A percentile compares a stretch with the other conserved stretches of the same genome.
phyloP scores from a whole-genome alignment of 2,797 vertebrate genomes.

The Typhlichthys subterraneus region DNA sequence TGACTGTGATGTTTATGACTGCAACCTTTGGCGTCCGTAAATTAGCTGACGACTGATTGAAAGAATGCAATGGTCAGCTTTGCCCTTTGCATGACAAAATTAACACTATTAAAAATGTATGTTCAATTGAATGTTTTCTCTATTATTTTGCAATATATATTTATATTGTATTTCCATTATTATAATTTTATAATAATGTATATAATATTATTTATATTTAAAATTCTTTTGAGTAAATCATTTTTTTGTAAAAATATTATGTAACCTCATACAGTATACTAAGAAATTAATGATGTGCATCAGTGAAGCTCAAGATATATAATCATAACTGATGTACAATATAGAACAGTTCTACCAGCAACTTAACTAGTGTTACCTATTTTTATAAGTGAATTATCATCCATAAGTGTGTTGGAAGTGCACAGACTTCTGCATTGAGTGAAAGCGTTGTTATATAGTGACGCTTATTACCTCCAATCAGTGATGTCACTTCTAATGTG shows the following conservation, averaged over 20 bases:
- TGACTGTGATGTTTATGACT: conserved; percentile 16
- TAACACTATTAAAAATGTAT: too few relatives aligned
- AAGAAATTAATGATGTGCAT: too few relatives aligned
- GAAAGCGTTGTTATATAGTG: conserved; percentile 58
- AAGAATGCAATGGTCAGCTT: too few relatives aligned
- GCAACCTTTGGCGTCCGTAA: background rate
- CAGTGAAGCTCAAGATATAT: background rate
- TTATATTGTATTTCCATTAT: too few relatives aligned
- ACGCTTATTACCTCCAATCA: conserved; percentile 69
- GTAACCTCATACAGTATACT: too few relatives aligned
- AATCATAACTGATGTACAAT: background rate
- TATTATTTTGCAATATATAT: too few relatives aligned
- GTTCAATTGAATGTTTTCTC: too few relatives aligned
- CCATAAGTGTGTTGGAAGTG: conserved; percentile 38
- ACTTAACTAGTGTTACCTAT: conserved; percentile 28
- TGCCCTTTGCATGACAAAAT: too few relatives aligned
- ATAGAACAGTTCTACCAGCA: background rate
- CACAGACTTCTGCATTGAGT: conserved; percentile 33
- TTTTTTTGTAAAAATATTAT: background rate
- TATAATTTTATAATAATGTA: too few relatives aligned
- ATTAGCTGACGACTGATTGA: background rate
- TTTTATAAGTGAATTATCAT: conserved; percentile 33
- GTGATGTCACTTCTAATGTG: conserved; percentile 64
- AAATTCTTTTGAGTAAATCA: too few relatives aligned
- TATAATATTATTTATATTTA: too few relatives aligned